Evolutionary conservation across 2,888 invertebrate species (phyloP).

Genomic region (Caenorhabditis sp.): DNA sequence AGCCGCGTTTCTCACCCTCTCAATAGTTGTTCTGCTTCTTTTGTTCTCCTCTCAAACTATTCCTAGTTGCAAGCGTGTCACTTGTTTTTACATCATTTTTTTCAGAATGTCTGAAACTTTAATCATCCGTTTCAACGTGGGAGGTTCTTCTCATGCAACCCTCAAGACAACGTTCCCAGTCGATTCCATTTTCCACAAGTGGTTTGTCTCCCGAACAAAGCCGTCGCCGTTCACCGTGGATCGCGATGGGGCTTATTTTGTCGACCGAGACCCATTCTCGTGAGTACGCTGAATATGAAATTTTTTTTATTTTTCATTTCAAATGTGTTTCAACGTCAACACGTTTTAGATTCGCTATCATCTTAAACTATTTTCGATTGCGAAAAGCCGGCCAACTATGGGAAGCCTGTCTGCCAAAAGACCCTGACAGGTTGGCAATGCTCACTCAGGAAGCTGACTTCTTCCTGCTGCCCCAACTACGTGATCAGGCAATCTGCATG

Average conservation of each 20-base stretch:
- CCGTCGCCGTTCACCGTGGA: slow-evolving; percentile 73
- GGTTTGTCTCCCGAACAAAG: slow-evolving; percentile 78
- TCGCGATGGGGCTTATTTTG: slow-evolving; percentile 78
- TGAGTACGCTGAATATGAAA: slow-evolving; percentile 57
- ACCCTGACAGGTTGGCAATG: slow-evolving; percentile 78
- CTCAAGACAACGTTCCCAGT: slow-evolving; percentile 68
- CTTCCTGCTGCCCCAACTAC: slow-evolving; percentile 76
- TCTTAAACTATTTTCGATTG: slow-evolving; percentile 81
- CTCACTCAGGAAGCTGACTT: slow-evolving; percentile 80
- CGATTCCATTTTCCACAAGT: slow-evolving; percentile 75
- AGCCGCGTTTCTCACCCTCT: too few species aligned
- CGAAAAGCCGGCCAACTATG: slow-evolving; percentile 76
- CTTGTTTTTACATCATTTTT: too few species aligned
- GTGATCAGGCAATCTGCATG: slow-evolving; percentile 80
- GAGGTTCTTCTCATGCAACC: slow-evolving; percentile 71
- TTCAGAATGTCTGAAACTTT: slow-evolving; percentile 63
- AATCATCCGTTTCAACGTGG: slow-evolving; percentile 79
- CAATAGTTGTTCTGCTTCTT: too few species aligned
- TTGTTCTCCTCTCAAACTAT: slow-evolving; percentile 4
- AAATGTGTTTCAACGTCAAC: too few species aligned
- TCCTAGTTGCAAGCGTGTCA: too few species aligned
- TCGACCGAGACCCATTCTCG: slow-evolving; percentile 81
- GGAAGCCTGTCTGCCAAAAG: slow-evolving; percentile 82
- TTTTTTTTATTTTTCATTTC: too few species aligned
- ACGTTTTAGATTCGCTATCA: slow-evolving; percentile 78